A percentile compares a stretch with the other conserved stretches of the same genome.
phyloP scores from a whole-genome alignment of 2,888 invertebrate genomes.

The Camponotus fellah region DNA sequence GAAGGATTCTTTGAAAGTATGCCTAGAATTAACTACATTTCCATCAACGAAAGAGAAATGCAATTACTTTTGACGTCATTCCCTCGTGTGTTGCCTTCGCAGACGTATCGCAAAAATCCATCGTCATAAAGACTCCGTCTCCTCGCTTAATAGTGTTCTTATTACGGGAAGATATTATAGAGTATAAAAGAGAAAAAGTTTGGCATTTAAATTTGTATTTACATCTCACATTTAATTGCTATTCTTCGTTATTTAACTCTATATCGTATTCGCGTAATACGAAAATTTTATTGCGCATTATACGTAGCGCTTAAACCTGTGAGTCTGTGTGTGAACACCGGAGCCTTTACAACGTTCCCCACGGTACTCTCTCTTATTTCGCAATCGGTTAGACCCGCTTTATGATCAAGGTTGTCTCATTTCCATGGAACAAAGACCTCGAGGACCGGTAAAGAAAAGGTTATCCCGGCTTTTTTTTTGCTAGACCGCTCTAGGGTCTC shows the following conservation, averaged over 20 bases:
- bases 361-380: constrained; percentile 43
- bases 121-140: not conserved
- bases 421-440: constrained; percentile 75
- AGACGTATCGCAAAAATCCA: constrained; percentile 34
- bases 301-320: not conserved
- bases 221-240: not conserved
- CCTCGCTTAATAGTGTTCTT: constrained; percentile 32
- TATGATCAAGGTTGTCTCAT: constrained; percentile 65
- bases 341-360: constrained; percentile 25
- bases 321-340: constrained; percentile 6
- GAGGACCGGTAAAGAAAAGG: constrained; percentile 51
- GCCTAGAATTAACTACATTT: constrained; percentile 55
- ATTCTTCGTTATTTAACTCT: not conserved
- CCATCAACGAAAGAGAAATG: constrained; percentile 53
- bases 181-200: not conserved
- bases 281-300: constrained; percentile 22
- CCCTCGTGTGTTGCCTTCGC: constrained; percentile 39
- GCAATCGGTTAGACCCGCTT: constrained; percentile 42
- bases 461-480: constrained; percentile 36
- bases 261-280: not conserved
- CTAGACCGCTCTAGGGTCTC: constrained; percentile 68
- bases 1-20: constrained; percentile 58
- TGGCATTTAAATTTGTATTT: constrained; percentile 2
- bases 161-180: not conserved
- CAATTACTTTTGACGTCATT: constrained; percentile 53